Base-by-base conservation (phyloP, 1,140 invertebrate genomes). In the Drosophila leontia region DNA sequence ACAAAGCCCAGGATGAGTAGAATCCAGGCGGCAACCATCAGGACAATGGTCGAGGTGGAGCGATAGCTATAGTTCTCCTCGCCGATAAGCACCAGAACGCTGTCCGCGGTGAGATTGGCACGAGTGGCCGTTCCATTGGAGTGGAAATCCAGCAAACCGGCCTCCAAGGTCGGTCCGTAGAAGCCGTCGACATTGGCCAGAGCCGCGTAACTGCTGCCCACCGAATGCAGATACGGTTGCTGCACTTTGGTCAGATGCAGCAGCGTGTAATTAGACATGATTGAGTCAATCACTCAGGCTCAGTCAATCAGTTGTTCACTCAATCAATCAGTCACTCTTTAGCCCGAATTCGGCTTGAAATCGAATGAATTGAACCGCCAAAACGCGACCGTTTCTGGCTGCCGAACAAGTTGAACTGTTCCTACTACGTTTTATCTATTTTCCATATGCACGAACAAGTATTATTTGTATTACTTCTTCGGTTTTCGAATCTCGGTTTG, bases 1-100 rank as follows among this genome's bases (percentile, higher is more conserved):
- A 86, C 82, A 75, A 91, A 91, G 45, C 91, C 85, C 29, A 91
- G 39, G 58, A 91, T 91, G 55, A 91, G 69, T 7, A 91, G 65
- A 19, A 84, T 76, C 91, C 91, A 91, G 34, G 90, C 91, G 55
- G 77, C 17, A 6, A 91, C 81, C 90, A 91, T 91, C 39, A 91
- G 76, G 23, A 82, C 77, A 44, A 91, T 90, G 37, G 90, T 91
- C 23, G 90, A 91, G 41, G 84, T 91, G 48, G 85, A 88, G 3
- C 86, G 86, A 53, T 87, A 82, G 51, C 61, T 79, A 45, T 82
- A 77, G 55, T 63, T 85, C 29, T 90, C 71, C 9, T 62, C 65
- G 13, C 84, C 78, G n/a, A 82, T 58, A 6, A 90, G 39, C 1
- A 90, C 48, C 42, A 85, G 53, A 26, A 90, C 76, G 29, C 82